Evolutionary conservation across 1,140 invertebrate genomes (phyloP), one percentile per base, ranked within the genome.

Genomic region (Mizuhopecten yessoensis): DNA sequence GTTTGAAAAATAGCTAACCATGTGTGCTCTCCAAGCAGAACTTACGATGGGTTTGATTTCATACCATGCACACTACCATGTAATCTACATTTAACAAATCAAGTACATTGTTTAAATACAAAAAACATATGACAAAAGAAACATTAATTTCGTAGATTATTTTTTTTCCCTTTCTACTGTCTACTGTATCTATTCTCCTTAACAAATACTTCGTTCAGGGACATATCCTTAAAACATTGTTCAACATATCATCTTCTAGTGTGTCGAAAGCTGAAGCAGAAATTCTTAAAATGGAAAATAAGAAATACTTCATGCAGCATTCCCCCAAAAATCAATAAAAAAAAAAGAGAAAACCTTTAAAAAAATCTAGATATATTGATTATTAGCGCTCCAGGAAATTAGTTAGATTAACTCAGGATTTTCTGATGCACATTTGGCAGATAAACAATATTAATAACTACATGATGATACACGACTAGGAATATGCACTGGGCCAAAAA

Each of bases 1-100:
- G 20, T 49, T 49, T 15, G 23, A 75, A n/a, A 75, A n/a, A 75
- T 29, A 17, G 57, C n/a, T 75, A 75, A 75, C 57, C 57, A 75
- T 75, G 57, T n/a, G n/a, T 75, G 57, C n/a, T n/a, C 57, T 75
- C 57, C 57, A 75, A 29, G n/a, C 5, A 75, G 57, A 75, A 75
- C 57, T 75, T 75, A 75, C 57, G 57, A 75, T 75, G 5, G 57
- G 57, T 75, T 75, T 75, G 57, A 75, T 75, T 75, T 75, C 57
- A 75, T 75, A 75, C 57, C 57, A 75, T 75, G 57, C 57, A 75
- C 57, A 75, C 57, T 75, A 75, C 57, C 57, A n/a, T 75, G 57
- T 75, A 29, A 75, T 75, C 57, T 75, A 75, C n/a, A 75, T 75
- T 17, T 17, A 49, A 49, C 15, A 75, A 3, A 75, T 75, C 57